Evolutionary conservation across 92 coral and sea anemone genomes (phyloP), one percentile per base, ranked within the genome.

Genomic region (Porites lobata): DNA sequence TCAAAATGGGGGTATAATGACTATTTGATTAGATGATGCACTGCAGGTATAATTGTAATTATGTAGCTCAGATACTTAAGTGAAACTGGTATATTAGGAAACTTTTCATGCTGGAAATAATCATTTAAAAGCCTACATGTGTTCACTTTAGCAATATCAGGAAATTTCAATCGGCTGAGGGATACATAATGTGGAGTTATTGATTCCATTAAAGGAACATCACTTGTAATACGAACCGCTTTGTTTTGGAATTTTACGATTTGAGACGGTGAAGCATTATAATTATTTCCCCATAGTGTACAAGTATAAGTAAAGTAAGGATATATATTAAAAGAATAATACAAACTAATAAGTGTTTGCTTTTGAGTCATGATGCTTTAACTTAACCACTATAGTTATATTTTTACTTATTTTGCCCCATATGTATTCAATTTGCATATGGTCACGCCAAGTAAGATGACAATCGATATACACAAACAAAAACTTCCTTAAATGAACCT

Each of bases 231-330:
- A 9, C 69, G 63, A 15, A 82, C 50, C 7, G 69, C 78, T 69
- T 83, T 71, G 68, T 83, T 83, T 71, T 83, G 87, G 22, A 83
- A 76, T 76, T 83, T 83, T 26, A 26, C 29, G 29, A 26, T 26
- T 26, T 26, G 29, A 26, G 29, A 26, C 29, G 29, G 29, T 26
- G 86, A 52, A 68, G 65, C 74, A 69, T 18, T 50, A 81, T 69
- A 81, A 68, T 81, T 81, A 68, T 69, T 81, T 51, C 77, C 86
- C 86, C 86, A 26, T 26, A 26, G 1, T 26, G 29, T 26, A 26
- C 29, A 26, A 26, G 29, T 1, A 26, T 26, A 26, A 58, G 57
- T 17, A 51, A 65, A 19, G 24, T 43, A 66, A 21, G 78, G 86
- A 43, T 81, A 81, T 2, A 81, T 26, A 26, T 26, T 63, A 13